Evolutionary conservation across 2,797 vertebrate genomes (phyloP), one percentile per base, ranked within the genome.

Genomic region (Danio albolineatus): DNA sequence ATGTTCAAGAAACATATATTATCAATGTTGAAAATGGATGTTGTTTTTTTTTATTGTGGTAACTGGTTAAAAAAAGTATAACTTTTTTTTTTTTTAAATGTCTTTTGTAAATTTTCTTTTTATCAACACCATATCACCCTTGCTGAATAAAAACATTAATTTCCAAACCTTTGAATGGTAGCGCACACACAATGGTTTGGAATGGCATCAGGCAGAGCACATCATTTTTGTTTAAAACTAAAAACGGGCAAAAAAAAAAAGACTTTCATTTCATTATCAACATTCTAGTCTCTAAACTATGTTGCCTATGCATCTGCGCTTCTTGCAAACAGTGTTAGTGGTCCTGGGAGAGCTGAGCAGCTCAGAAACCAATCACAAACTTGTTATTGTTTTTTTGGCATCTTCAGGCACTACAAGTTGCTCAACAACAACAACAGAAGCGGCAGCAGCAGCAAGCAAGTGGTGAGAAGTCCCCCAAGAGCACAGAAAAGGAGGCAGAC

Each of bases 401-500:
- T 84, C 78, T 87, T 0, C 87, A 96, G 95, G 94, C 93, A 80
- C 93, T 96, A 85, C 95, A 95, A 89, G 95, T 95, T 90, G 94
- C 95, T 88, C 92, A 95, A 84, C 95, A 96, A 86, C 95, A 95
- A 46, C 85, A 86, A 74, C 83, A 83, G 89, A 90, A 91, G 79
- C 91, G 94, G 80, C 94, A 95, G 85, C 94, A 95, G 64, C 82
- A 85, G 80, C 83, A 79, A 93, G 90, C 91, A 82, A 94, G 92
- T 90, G 94, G 93, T 84, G 87, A 94, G 89, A 96, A 95, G 86
- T 94, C 93, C 85, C 94, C 94, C 38, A 95, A 95, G 92, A 94
- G 94, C 90, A 93, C 94, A 92, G 95, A 95, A 89, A 95, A 95
- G 79, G 94, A 95, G 85, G 90, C 94, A 87, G 91, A 94, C 81